Evolutionary conservation across 2,888 invertebrate genomes (phyloP), one percentile per base, ranked within the genome.

Genomic region (Mesopsocus fuscifrons): DNA sequence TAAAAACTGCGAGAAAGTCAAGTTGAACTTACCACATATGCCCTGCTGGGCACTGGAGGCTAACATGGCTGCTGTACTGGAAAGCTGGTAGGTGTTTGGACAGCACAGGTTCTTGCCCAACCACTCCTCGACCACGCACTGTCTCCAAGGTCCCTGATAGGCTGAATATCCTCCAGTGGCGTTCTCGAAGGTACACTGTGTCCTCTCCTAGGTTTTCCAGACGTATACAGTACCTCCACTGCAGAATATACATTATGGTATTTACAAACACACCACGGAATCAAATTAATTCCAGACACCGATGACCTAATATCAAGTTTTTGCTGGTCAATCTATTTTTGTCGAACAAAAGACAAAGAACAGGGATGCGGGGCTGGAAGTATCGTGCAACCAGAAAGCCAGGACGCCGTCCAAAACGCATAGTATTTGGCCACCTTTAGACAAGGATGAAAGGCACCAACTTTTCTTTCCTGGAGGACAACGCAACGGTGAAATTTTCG

Each of bases 141-240:
- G 92, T 94, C 66, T 95, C 94, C 54, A 95, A 64, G 11, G 94
- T 92, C 43, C 88, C 87, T 42, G 83, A 84, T 46, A 95, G 67
- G 30, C 91, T 91, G 63, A 95, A 95, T 59, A 97, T 95, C 52
- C 94, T 73, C 95, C 95, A 95, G 63, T 95, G 92, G n/a, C 97
- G 68, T 65, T 97, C 94, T 46, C 95, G 72, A 38, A 98, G 65
- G 59, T 94, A 94, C 2, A 97, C 88, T 43, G 84, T 81, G 43
- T 82, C 66, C 30, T 81, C 72, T 1, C 92, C 87, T 43, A 94
- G 67, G 65, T 98, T 97, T 67, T 97, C 95, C 51, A 98, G 65
- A 16, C 97, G 72, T 57, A 98, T 94, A 58, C 94, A 94, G 61
- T 98, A 98, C 33, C 97, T 75, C 98, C 98, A 98, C 82, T 82